A percentile compares a stretch with the other conserved stretches of the same genome.
Conservation (phyloP, 1,140 invertebrate species). For the Sarcophaga peregrina region DNA sequence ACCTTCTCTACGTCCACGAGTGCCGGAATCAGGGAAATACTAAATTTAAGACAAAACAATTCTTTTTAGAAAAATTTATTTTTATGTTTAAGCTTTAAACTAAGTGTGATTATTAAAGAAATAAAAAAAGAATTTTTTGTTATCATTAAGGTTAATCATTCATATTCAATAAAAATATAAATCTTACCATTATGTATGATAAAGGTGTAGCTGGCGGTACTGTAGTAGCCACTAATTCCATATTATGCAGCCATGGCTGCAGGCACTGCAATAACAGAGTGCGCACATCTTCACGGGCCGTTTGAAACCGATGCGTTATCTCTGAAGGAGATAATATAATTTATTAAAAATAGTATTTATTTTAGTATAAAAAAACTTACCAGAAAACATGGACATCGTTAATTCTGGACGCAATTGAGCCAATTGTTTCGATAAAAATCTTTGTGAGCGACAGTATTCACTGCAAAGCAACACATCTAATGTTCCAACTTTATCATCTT, state of each 20-base stretch:
- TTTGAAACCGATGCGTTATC: constrained; percentile 96
- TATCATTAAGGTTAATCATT: no score
- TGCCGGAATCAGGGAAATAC: constrained; percentile 80
- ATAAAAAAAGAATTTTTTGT: no score
- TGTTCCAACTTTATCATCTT: constrained; percentile 75
- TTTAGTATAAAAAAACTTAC: constrained; percentile 67
- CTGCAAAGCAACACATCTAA: constrained; percentile 86
- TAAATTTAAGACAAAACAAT: constrained; percentile 60
- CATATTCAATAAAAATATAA: background rate
- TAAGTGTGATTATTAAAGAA: no score
- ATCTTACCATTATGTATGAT: constrained; percentile 81
- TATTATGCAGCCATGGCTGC: constrained; percentile 97
- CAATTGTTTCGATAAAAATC: constrained; percentile 90
- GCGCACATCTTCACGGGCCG: constrained; percentile 89
- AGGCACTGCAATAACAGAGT: constrained; percentile 92
- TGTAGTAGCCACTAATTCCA: constrained; percentile 97
- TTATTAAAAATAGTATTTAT: background rate
- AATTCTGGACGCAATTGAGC: constrained; percentile 94
- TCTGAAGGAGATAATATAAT: constrained; percentile 72
- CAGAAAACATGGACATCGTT: constrained; percentile 99
- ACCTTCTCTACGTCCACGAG: constrained; percentile 82
- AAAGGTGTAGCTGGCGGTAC: constrained; percentile 86
- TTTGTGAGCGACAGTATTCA: constrained; percentile 91
- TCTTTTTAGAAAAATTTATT: no score
- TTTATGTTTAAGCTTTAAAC: no score